Evolutionary conservation across 2,888 invertebrate genomes (phyloP), one percentile per base, ranked within the genome.

Genomic region (Cybosia mesomella): DNA sequence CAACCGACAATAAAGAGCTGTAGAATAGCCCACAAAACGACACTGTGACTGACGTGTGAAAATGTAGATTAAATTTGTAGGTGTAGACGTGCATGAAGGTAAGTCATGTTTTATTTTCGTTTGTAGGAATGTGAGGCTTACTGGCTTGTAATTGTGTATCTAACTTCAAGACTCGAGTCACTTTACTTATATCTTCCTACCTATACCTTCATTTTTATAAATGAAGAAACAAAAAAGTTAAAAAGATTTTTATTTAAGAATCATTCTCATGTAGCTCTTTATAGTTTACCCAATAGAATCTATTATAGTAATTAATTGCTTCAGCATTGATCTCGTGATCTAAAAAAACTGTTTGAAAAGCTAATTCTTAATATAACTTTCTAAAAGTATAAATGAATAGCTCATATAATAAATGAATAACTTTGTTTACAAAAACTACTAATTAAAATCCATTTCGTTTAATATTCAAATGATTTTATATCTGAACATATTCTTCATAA

Each of bases 1-100:
- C 75, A 74, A 85, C 79, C 74, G 89, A 90, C 89, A 89, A 90
- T 93, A 92, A 93, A 91, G 84, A 85, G 86, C 80, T 83, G 87
- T 85, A 83, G 90, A 89, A 90, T 89, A 81, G 89, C 87, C 90
- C 89, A 88, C 91, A 84, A 82, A 87, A 87, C 84, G 87, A 87
- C 87, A 83, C 80, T 82, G 82, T 87, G 87, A 87, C 84, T 87
- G 89, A 91, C 89, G 89, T 91, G 90, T 88, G 88, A 88, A 89
- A 86, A 88, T 86, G 79, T 88, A 91, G 92, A 92, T 54, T 82
- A 82, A 59, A 39, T 63, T 71, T 57, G 54, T 63, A 43, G 15
- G n/a, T 59, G 63, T 49, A 83, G 81, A 84, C 5, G 66, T 66
- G 55, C 7, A 49, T 54, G 57, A 77, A 79, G 74, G 81, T 64